phyloP scores from a whole-genome alignment of 2,113 vertebrate genomes.

The Corythoichthys haematopterus region DNA sequence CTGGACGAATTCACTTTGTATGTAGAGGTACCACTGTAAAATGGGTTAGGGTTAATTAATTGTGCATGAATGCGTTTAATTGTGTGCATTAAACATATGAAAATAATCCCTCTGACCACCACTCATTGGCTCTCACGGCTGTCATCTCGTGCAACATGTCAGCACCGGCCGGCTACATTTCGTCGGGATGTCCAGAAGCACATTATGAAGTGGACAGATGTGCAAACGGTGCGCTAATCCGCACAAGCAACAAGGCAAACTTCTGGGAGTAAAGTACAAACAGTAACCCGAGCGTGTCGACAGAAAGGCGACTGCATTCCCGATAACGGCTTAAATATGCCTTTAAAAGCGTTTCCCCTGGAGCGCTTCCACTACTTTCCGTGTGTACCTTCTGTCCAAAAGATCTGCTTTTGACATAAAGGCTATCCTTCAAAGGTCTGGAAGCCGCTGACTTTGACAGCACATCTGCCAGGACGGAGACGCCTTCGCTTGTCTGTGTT shows the following conservation, averaged over 20 bases:
- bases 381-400: conserved; percentile 37
- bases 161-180: conserved; percentile 7
- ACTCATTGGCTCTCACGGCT: background rate
- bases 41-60: no score
- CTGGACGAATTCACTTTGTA: no score
- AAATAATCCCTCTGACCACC: background rate
- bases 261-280: conserved; percentile 33
- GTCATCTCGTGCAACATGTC: conserved; percentile 1
- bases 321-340: conserved; percentile 56
- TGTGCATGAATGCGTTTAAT: background rate
- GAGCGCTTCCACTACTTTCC: conserved; percentile 47
- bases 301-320: conserved; percentile 54
- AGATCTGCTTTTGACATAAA: conserved; percentile 55
- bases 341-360: conserved; percentile 32
- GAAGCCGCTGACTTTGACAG: conserved; percentile 41
- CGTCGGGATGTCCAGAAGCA: conserved; percentile 8
- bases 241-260: conserved; percentile 12
- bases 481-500: conserved; percentile 13
- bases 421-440: conserved; percentile 47
- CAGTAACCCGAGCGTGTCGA: conserved; percentile 41
- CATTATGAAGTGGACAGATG: conserved; percentile 17
- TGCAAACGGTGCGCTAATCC: conserved; percentile 8
- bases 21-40: no score
- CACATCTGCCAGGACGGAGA: conserved; percentile 46
- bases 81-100: background rate